A percentile compares a stretch with the other conserved stretches of the same genome.
phyloP scores from a whole-genome alignment of 1,140 invertebrate genomes.

The Drosophila bifasciata region DNA sequence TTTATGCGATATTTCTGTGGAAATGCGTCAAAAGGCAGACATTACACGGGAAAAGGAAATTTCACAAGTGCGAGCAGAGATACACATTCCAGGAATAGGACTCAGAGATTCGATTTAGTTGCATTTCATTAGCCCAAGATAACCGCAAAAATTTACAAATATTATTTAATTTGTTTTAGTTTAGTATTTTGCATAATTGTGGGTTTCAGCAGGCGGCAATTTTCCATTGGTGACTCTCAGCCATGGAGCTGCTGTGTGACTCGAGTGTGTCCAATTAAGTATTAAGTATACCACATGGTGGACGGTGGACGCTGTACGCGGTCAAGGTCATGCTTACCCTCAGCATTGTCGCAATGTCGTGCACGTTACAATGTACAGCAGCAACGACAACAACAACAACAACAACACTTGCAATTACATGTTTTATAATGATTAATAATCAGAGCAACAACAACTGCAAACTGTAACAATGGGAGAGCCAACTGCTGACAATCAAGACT shows the following conservation, averaged over 20 bases:
- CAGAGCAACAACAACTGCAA: conserved; percentile 33
- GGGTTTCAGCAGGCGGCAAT: conserved; percentile 26
- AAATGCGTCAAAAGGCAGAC: conserved; percentile 1
- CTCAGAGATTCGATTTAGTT: conserved; percentile 9
- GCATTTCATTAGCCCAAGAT: conserved; percentile 32
- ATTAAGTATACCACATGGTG: conserved; percentile 78
- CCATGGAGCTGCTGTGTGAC: conserved; percentile 15
- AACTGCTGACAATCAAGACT: too few relatives aligned
- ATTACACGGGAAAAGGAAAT: conserved; percentile 14
- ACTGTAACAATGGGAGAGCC: conserved; percentile 67
- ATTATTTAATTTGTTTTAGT: conserved; percentile 55
- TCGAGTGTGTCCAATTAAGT: conserved; percentile 53
- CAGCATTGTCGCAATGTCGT: conserved; percentile 68
- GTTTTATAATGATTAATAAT: conserved; percentile 40
- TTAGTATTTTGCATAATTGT: conserved; percentile 69
- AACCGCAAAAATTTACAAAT: conserved; percentile 41
- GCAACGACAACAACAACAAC: conserved; percentile 12
- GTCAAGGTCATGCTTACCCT: conserved; percentile 65
- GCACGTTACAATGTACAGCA: conserved; percentile 45
- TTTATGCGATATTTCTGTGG: conserved; percentile 51
- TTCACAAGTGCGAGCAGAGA: conserved; percentile 13
- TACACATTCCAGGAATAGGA: too few relatives aligned
- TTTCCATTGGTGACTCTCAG: conserved; percentile 39
- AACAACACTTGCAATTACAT: conserved; percentile 24
- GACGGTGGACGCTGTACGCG: conserved; percentile 54